Base-by-base conservation (phyloP, 2,888 invertebrate species). In the Bombylius major region DNA sequence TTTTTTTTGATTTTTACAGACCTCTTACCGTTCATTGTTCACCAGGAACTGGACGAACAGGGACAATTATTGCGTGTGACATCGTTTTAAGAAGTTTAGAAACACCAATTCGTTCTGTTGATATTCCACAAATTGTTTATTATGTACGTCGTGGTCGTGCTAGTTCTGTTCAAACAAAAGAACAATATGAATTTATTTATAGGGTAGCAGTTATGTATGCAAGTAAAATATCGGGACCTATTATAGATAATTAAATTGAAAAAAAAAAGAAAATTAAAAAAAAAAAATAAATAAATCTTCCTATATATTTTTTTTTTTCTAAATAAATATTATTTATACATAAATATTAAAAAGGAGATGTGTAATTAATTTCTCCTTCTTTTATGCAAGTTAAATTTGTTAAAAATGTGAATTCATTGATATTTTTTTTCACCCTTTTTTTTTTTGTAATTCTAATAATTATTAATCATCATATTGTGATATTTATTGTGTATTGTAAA, bases 151-250 rank as follows among this genome's bases (percentile, higher is more conserved):
- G 89, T 65, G 93, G 94, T 69, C 78, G 95, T 13, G 92, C 92
- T 50, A 92, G 92, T 64, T 82, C 91, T 58, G 89, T 95, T 33
- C 86, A 92, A 73, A 94, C 93, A 58, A 83, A 86, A 67, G 91
- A 94, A 67, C 95, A 95, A 76, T 95, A 95, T 75, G 82, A 84
- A 67, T 91, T 93, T 76, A 85, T 95, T 61, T 94, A 95, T 73
- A 88, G 89, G 84, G 94, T 89, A 67, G 79, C 90, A 64, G 85
- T 86, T 71, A 81, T 88, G 70, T 90, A 90, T 70, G 89, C 89
- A 60, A 85, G 87, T 62, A 89, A 89, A 76, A 78, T 90, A 65
- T 84, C 89, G 67, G 89, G 89, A 59, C 80, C 83, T 62, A 80
- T 79, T 59, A 73, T 82, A 68, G 84, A 85, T 62, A 72, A 72